Percentiles rank a stretch among this genome's conserved stretches.
Evolutionary conservation across 2,113 vertebrate genomes (phyloP).

Genomic region (Neogale vison): DNA sequence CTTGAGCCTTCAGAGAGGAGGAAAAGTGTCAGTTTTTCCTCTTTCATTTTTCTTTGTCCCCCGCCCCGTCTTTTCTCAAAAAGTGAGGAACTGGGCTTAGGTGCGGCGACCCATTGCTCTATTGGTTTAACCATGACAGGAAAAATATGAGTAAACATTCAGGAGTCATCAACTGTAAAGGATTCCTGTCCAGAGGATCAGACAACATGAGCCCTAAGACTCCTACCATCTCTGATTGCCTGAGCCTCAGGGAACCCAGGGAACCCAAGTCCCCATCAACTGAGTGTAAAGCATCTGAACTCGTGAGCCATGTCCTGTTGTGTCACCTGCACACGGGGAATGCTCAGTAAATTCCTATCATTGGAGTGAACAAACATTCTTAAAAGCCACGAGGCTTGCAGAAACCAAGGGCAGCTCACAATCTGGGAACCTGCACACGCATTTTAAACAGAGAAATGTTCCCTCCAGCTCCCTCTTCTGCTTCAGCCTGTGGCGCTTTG

Average conservation of each 20-base stretch:
- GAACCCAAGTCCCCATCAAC: not conserved
- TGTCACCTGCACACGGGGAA: not conserved
- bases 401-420: not conserved
- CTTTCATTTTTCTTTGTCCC: not conserved
- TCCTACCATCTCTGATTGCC: not conserved
- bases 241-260: not conserved
- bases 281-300: conserved; percentile 19
- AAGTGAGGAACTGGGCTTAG: not conserved
- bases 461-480: not conserved
- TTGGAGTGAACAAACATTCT: not conserved
- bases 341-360: not conserved
- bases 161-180: not conserved
- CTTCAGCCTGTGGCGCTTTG: conserved; percentile 13
- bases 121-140: not conserved
- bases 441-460: conserved; percentile 36
- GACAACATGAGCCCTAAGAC: not conserved
- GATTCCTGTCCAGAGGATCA: not conserved
- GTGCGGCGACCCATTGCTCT: not conserved
- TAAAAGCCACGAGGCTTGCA: not conserved
- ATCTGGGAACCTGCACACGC: not conserved
- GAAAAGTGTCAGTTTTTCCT: not conserved
- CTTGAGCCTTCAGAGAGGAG: not conserved
- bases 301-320: not conserved
- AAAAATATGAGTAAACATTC: not conserved
- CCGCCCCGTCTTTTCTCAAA: not conserved